A percentile compares a stretch with the other conserved stretches of the same genome.
Conservation (phyloP, 2,797 vertebrate species). For the Clarias platycephalus region DNA sequence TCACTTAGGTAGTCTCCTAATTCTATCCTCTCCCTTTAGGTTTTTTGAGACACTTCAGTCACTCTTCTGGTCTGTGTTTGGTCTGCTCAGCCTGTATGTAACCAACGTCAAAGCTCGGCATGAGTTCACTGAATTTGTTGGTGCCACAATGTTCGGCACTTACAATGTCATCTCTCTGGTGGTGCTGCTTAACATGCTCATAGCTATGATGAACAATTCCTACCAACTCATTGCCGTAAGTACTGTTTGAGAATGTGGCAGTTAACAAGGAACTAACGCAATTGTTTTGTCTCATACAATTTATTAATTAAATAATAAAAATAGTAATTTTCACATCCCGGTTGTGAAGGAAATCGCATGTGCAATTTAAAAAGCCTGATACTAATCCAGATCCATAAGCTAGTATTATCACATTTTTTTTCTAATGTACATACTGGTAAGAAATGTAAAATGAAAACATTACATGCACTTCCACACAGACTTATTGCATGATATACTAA, state of each 20-base stretch:
- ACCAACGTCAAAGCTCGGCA: slow-evolving; percentile 88
- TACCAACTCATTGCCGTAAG: slow-evolving; percentile 97
- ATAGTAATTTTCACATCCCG: background rate
- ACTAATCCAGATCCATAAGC: background rate
- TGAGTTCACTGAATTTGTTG: slow-evolving; percentile 93
- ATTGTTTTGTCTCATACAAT: background rate
- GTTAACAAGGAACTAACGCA: background rate
- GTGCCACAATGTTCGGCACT: slow-evolving; percentile 95
- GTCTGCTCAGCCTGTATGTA: slow-evolving; percentile 91
- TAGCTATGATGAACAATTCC: slow-evolving; percentile 99
- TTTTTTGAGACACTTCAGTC: slow-evolving; percentile 96
- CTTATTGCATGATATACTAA: background rate
- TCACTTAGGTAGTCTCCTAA: background rate
- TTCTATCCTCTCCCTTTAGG: slow-evolving; percentile 55
- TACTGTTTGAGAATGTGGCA: slow-evolving; percentile 36
- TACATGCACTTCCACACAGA: background rate
- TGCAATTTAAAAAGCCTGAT: background rate
- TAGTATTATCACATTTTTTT: background rate
- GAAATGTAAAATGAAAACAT: background rate
- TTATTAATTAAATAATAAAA: background rate
- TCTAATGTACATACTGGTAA: background rate
- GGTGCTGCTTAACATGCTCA: slow-evolving; percentile 97
- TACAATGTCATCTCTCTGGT: slow-evolving; percentile 97
- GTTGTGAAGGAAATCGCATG: background rate
- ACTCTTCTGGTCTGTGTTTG: slow-evolving; percentile 98